Percentiles rank a stretch among this genome's conserved stretches.
phyloP scores from a whole-genome alignment of 2,888 invertebrate genomes.

The Diabrotica balteata region DNA sequence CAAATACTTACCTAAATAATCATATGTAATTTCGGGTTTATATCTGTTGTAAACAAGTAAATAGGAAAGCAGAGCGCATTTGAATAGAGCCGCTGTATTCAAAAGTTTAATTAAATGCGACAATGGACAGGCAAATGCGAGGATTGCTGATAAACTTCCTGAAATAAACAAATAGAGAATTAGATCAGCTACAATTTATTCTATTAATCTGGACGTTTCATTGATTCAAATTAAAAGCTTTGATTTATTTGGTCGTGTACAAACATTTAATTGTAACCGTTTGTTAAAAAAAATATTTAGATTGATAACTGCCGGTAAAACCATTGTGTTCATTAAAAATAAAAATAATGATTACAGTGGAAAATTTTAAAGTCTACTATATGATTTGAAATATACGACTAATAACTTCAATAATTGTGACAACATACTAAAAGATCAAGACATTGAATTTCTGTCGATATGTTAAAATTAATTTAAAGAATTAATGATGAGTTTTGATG shows the following conservation, averaged over 20 bases:
- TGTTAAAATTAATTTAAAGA: no score
- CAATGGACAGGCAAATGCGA: slow-evolving; percentile 70
- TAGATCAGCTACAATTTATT: no score
- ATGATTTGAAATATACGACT: no score
- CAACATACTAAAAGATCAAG: no score
- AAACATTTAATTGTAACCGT: slow-evolving; percentile 2
- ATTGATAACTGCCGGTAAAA: no score
- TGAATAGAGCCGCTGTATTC: slow-evolving; percentile 65
- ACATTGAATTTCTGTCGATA: no score
- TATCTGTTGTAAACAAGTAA: slow-evolving; percentile 63
- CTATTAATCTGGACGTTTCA: not conserved
- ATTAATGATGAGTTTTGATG: no score
- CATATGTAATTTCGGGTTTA: slow-evolving; percentile 65
- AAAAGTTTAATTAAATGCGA: slow-evolving; percentile 68
- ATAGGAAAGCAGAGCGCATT: slow-evolving; percentile 52
- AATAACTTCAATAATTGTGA: no score
- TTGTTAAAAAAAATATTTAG: not conserved
- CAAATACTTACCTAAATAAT: slow-evolving; percentile 52
- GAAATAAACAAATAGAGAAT: slow-evolving; percentile 42
- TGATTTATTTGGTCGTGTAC: not conserved
- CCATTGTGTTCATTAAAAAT: no score
- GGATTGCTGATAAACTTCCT: slow-evolving; percentile 69
- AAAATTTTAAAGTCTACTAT: no score
- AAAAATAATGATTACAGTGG: no score
- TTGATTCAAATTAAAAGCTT: not conserved